Evolutionary conservation across 2,797 vertebrate genomes (phyloP).

Genomic region (Aeoliscus strigatus): DNA sequence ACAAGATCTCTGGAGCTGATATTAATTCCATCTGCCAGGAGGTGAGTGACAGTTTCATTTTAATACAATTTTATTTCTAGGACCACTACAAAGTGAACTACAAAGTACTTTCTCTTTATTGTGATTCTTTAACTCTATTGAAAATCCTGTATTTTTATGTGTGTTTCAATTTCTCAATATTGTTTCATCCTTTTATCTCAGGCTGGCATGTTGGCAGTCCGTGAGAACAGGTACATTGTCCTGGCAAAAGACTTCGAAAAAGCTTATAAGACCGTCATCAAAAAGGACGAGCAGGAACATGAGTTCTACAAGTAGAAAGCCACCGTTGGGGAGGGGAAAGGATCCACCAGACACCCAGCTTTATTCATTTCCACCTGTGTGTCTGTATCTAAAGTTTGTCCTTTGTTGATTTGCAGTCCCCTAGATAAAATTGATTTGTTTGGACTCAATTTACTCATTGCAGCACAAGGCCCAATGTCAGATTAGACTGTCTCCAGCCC

Average conservation of each 20-base stretch:
- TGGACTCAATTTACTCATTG: conserved; percentile 40
- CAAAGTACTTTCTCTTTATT: not conserved
- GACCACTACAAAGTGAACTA: not conserved
- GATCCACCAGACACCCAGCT: conserved; percentile 24
- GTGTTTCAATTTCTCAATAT: not conserved
- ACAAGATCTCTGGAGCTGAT: conserved; percentile 93
- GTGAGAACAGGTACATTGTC: conserved; percentile 93
- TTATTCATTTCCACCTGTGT: conserved; percentile 37
- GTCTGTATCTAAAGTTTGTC: conserved; percentile 37
- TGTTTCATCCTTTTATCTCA: conserved; percentile 39
- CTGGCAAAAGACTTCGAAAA: conserved; percentile 94
- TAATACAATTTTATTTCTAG: not conserved
- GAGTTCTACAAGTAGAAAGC: conserved; percentile 90
- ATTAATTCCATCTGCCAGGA: conserved; percentile 97
- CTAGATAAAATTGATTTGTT: conserved; percentile 34
- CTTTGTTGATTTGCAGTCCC: conserved; percentile 35
- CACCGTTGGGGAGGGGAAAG: not conserved
- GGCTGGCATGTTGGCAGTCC: conserved; percentile 92
- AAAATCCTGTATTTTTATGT: not conserved
- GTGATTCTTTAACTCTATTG: too few relatives aligned
- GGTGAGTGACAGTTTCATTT: conserved; percentile 63
- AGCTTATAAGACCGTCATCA: conserved; percentile 93
- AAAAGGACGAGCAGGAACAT: conserved; percentile 93
- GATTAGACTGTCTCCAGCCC: conserved; percentile 27
- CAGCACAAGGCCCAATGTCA: conserved; percentile 29